Evolutionary conservation across 1,140 invertebrate species (phyloP), one percentile per base, ranked within the genome.

Genomic region (Luehdorfia chinensis): DNA sequence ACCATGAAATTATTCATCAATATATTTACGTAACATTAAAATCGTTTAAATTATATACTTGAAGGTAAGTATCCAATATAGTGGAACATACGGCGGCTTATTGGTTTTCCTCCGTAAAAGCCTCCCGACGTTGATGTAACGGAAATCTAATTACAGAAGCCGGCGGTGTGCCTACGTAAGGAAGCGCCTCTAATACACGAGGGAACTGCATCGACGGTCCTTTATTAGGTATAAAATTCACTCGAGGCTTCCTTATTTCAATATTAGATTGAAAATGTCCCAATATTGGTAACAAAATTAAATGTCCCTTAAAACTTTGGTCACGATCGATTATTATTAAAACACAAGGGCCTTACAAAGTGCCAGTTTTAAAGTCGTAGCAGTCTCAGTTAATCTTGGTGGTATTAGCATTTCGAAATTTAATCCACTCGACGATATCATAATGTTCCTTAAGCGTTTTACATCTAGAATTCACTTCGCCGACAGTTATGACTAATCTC

Each of bases 21-120:
- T n/a, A n/a, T n/a, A n/a, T n/a, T n/a, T n/a, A n/a, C n/a, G n/a
- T n/a, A n/a, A 21, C 19, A 6, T 21, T 6, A 21, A 37, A 37
- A 16, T n/a, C 4, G 12, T 37, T 37, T 37, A 21, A 37, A 21
- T 11, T 9, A 30, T 30, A 19, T 37, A 21, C 7, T 28, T 31
- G 14, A 33, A 31, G 47, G 50, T 33, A 37, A 50, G 45, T 47
- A 34, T 37, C 12, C 18, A 21, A 21, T 37, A 21, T 19, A 36
- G 16, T 21, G 18, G 7, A 37, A 9, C 18, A 19, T 19, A 21
- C 34, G 18, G 9, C 16, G 34, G 21, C 31, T 51, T 59, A 55
- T 59, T 59, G 56, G 51, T 51, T 59, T 56, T 50, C 34, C 18
- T 39, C 32, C 25, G 47, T 54, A 47, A 59, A 54, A 50, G 51